Conservation (phyloP, 2,888 invertebrate species). For the Stomorhina lunata region DNA sequence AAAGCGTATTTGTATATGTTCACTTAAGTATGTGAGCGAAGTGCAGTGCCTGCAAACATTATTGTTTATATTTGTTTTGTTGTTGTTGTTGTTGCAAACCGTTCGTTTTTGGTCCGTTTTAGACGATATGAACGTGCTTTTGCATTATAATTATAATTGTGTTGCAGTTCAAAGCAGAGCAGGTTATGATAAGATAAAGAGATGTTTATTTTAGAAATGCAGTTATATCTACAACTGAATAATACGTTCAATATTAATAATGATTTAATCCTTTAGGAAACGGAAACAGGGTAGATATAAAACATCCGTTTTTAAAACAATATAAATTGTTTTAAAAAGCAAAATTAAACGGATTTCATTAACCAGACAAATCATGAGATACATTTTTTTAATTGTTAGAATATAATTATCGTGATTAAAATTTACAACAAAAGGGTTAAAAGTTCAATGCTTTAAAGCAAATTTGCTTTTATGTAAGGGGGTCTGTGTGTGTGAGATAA, state of each 20-base stretch:
- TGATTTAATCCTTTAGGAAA: conserved; percentile 37
- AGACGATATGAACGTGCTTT: conserved; percentile 54
- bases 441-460: too few relatives aligned
- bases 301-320: neutral
- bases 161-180: neutral
- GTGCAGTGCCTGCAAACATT: neutral
- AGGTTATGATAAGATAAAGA: conserved; percentile 48
- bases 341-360: too few relatives aligned
- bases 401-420: too few relatives aligned
- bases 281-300: neutral
- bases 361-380: too few relatives aligned
- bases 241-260: conserved; percentile 27
- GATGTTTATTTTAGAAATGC: conserved; percentile 47
- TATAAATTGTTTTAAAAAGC: too few relatives aligned
- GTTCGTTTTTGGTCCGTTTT: conserved; percentile 35
- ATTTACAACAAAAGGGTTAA: too few relatives aligned
- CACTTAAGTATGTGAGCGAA: neutral
- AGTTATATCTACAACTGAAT: conserved; percentile 37
- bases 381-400: too few relatives aligned
- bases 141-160: conserved; percentile 57
- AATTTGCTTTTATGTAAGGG: too few relatives aligned
- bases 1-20: neutral
- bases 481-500: too few relatives aligned
- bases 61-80: conserved; percentile 30
- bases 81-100: too few relatives aligned